Evolutionary conservation across 2,113 vertebrate genomes (phyloP).

Genomic region (Guaruba guarouba): DNA sequence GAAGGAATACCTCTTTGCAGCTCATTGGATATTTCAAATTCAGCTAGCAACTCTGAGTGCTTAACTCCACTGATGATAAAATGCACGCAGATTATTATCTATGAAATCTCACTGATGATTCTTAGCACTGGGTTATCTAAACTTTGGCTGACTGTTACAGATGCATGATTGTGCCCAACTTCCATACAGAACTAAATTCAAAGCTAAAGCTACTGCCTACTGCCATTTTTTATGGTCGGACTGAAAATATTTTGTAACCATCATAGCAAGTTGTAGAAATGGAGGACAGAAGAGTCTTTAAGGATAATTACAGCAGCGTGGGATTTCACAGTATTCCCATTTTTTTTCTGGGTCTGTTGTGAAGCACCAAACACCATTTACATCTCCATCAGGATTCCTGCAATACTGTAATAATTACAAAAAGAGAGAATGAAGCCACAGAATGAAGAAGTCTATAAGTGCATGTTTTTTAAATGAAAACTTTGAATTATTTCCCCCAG

Average conservation of each 20-base stretch:
- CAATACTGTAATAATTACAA: slow-evolving; percentile 78
- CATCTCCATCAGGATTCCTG: slow-evolving; percentile 88
- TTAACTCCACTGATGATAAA: not conserved
- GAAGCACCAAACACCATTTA: slow-evolving; percentile 91
- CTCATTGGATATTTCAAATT: not conserved
- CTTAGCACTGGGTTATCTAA: not conserved
- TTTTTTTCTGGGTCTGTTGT: slow-evolving; percentile 80
- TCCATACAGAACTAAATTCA: not conserved
- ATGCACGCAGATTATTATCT: not conserved
- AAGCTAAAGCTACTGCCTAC: not conserved
- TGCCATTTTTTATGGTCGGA: not conserved
- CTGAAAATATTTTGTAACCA: not conserved
- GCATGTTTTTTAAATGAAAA: not conserved
- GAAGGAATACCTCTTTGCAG: not conserved
- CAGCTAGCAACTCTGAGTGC: not conserved
- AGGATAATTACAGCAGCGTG: slow-evolving; percentile 79
- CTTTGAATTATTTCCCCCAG: not conserved
- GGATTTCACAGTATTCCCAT: slow-evolving; percentile 89
- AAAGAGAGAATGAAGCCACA: slow-evolving; percentile 7
- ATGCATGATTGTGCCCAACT: not conserved
- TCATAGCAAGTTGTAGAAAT: not conserved
- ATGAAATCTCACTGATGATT: not conserved
- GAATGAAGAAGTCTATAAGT: not conserved
- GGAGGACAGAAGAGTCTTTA: not conserved
- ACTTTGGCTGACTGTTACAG: not conserved